phyloP scores from a whole-genome alignment of 2,797 vertebrate species.

The Molothrus aeneus region DNA sequence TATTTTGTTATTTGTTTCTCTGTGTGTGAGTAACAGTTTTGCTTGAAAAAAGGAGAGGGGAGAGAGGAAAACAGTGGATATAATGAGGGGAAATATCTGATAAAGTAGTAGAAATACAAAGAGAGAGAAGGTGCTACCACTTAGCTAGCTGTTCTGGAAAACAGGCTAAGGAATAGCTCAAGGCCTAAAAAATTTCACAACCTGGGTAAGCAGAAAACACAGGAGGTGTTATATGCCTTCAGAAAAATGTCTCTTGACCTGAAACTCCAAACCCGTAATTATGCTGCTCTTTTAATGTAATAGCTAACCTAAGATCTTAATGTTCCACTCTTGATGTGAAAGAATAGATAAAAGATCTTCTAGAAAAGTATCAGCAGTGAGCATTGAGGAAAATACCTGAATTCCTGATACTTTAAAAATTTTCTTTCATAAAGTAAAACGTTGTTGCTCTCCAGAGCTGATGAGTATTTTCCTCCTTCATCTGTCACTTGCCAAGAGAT shows the following conservation, averaged over 20 bases:
- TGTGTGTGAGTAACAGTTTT: neutral
- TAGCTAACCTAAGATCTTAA: neutral
- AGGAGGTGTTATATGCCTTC: neutral
- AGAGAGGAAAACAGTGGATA: neutral
- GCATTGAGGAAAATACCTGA: neutral
- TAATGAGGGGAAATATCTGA: neutral
- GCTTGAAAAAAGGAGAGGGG: neutral
- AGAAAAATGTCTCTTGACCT: neutral
- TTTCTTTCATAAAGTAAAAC: neutral
- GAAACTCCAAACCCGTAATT: neutral
- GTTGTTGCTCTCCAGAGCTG: neutral
- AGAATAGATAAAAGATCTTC: neutral
- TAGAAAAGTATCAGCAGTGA: neutral
- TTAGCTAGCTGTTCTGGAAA: neutral
- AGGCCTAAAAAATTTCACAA: neutral
- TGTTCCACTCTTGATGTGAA: neutral
- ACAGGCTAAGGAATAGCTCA: neutral
- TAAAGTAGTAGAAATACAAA: neutral
- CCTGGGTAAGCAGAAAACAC: neutral
- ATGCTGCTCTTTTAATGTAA: neutral
- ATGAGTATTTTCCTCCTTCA: slow-evolving; percentile 1
- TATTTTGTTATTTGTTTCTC: neutral
- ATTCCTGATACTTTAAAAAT: neutral
- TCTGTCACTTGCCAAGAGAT: slow-evolving; percentile 9
- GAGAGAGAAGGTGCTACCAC: neutral